A percentile compares a stretch with the other conserved stretches of the same genome.
Conservation (phyloP, 2,113 vertebrate genomes). For the Cynoglossus semilaevis region DNA sequence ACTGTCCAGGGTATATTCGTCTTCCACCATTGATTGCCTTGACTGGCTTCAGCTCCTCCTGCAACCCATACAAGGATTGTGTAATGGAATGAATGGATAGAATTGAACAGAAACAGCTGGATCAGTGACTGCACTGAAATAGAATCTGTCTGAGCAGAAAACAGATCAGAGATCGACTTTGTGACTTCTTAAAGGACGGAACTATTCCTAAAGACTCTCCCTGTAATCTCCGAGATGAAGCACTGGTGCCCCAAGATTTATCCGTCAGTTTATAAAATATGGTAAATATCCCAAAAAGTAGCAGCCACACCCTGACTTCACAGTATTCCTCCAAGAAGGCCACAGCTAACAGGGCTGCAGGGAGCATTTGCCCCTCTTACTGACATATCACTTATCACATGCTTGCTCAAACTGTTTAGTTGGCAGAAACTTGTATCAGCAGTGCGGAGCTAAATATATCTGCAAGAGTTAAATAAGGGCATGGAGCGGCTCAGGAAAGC, state of each 20-base stretch:
- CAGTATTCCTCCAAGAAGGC: slow-evolving; percentile 13
- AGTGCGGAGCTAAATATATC: slow-evolving; percentile 75
- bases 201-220: too few species aligned
- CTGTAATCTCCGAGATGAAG: neutral
- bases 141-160: too few species aligned
- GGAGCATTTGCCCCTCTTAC: slow-evolving; percentile 48
- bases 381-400: slow-evolving; percentile 63
- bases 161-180: too few species aligned
- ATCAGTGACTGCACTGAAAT: too few species aligned
- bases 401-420: slow-evolving; percentile 72
- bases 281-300: slow-evolving; percentile 29
- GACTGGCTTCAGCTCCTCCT: too few species aligned
- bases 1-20: too few species aligned
- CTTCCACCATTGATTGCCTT: too few species aligned
- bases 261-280: slow-evolving; percentile 6
- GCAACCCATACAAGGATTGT: too few species aligned
- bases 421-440: slow-evolving; percentile 76
- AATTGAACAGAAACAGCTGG: too few species aligned
- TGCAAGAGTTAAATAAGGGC: slow-evolving; percentile 77
- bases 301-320: slow-evolving; percentile 32
- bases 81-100: too few species aligned
- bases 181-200: too few species aligned
- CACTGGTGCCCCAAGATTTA: neutral
- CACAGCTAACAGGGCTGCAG: slow-evolving; percentile 20
- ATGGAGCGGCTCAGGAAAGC: slow-evolving; percentile 75